Evolutionary conservation across 2,113 vertebrate genomes (phyloP), one percentile per base, ranked within the genome.

Genomic region (Ranitomeya variabilis): DNA sequence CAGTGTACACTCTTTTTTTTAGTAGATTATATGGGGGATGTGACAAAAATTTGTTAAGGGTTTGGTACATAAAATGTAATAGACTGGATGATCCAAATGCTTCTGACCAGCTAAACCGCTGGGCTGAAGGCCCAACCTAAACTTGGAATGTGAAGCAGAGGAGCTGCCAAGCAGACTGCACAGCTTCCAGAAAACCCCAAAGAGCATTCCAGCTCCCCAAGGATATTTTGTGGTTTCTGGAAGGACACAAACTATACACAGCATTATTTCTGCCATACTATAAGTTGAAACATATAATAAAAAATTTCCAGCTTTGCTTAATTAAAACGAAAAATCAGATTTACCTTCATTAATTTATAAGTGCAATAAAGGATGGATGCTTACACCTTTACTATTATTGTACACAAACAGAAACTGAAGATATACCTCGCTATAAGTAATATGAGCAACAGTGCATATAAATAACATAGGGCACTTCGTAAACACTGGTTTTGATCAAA

Each of bases 51-150:
- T 60, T 67, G 1, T 14, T n/a, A 83, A 21, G 18, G 51, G 81
- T 62, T n/a, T 69, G 62, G 62, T 51, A 69, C 64, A 69, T 55
- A 69, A 69, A 84, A 71, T 69, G 64, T 26, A 52, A 51, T 7
- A 16, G 64, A 55, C 67, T 78, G 57, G 23, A 87, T 87, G 62
- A 73, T 64, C 76, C 67, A 64, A 80, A 80, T 80, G 62, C 59
- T 87, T 80, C 18, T 67, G n/a, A 67, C 74, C 76, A 79, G 51
- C 86, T 67, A 80, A 45, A 87, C 59, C 37, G 80, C 86, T 87
- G 60, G 86, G 86, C 59, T 87, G 23, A 59, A 55, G 86, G 86
- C 86, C 86, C 86, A 87, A 80, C 57, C 76, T 80, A 80, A 66
- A 80, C 15, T 79, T 80, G 76, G 76, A 87, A 80, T 54, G 76